Evolutionary conservation across 2,888 invertebrate genomes (phyloP), one percentile per base, ranked within the genome.

Genomic region (Crocallis elinguaria): DNA sequence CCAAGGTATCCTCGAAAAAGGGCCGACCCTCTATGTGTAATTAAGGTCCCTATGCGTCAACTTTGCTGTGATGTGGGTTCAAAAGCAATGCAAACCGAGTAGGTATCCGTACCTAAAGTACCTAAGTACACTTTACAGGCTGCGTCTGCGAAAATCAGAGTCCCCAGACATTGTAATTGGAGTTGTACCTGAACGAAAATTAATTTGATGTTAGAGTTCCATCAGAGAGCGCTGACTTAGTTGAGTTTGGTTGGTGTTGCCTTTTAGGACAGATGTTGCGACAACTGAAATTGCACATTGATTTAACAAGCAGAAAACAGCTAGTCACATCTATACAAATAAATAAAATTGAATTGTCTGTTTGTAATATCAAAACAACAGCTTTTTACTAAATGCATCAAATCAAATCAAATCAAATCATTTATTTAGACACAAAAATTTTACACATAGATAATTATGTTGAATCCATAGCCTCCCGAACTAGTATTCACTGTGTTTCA

Each of bases 41-140:
- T 86, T 86, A 84, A 81, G 77, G 75, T 69, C 73, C 71, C 71
- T 69, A 73, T 76, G 81, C 79, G 78, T 81, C 80, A 84, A 85
- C 79, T 83, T 82, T 76, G 59, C 73, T 77, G 70, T 83, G 82
- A 84, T 77, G 78, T 84, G 83, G 82, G 81, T 81, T 81, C 72
- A 72, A 77, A 79, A 76, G 76, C 73, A 75, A 75, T 68, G 73
- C 64, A 67, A 73, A 74, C 74, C 56, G 39, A 48, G 33, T 37
- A 32, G 29, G 27, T 33, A 49, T 46, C 57, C 32, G 42, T 53
- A 32, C 57, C 51, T 65, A 54, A 41, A 62, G 63, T 70, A 67
- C 64, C 63, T 67, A 71, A 65, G 57, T 61, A 69, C 56, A 64
- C 66, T 62, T 52, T 27, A 64, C 57, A 53, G 6, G 23, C 33